Evolutionary conservation across 2,113 vertebrate species (phyloP), one percentile per base, ranked within the genome.

Genomic region (Cynopterus brachyotis): DNA sequence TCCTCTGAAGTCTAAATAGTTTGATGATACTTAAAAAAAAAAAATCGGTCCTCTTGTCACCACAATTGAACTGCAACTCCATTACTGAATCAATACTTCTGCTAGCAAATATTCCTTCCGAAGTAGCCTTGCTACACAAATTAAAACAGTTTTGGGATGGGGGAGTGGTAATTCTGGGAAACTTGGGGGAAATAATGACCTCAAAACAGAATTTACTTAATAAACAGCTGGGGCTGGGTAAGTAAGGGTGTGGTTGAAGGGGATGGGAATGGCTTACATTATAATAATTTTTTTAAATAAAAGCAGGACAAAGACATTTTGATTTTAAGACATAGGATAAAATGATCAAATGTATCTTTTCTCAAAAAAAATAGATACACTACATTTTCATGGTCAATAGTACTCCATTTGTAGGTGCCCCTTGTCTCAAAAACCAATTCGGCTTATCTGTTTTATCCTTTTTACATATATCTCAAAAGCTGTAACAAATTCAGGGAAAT

Each of bases 1-100:
- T 60, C 37, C 73, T 73, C 60, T 78, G 26, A 35, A 94, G 47
- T 80, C 67, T 89, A 91, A 93, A 70, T 79, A 89, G 86, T 70
- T 93, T 93, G n/a, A 89, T 66, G 30, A 94, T 83, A 20, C 59
- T 94, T 60, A 85, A 79, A 60, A 50, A 47, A 91, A 30, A 80
- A 81, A 73, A 70, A 78, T 67, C 37, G 30, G 45, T 66, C 70
- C 92, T 62, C 75, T 64, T 91, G 70, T 91, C 75, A 96, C 79
- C 69, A 82, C 94, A 93, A 66, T 73, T 95, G 91, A 95, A 91
- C 79, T 94, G n/a, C 37, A 86, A 40, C 37, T 96, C 89, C 92
- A 97, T 96, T 96, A 91, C 69, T 75, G 85, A 93, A 91, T 97
- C 79, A 66, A 95, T 97, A 97, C 4, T 70, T 50, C 28, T 16